These are phyloP conservation scores for Hyla sarda DNA, from an alignment of 2,113 vertebrate genomes.

Conservation along the genomic window DNA sequence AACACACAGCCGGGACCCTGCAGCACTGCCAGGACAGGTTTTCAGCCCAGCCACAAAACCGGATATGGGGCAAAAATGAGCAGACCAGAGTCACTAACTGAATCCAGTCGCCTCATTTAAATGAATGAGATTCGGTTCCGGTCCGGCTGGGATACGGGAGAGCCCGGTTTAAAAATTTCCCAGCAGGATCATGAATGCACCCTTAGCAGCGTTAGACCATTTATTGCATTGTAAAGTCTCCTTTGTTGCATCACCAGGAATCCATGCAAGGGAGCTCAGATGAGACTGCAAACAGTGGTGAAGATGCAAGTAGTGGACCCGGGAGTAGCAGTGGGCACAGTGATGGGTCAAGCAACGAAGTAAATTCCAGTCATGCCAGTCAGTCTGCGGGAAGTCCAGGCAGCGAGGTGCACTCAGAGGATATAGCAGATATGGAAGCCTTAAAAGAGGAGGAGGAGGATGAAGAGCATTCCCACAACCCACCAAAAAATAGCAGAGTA, in stretches of 20 bases:
- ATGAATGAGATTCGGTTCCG: too few relatives aligned
- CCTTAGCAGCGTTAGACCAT: background rate
- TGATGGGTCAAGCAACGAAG: constrained; percentile 95
- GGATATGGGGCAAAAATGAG: too few relatives aligned
- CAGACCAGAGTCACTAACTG: too few relatives aligned
- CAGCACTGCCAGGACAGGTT: too few relatives aligned
- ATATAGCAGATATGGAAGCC: constrained; percentile 95
- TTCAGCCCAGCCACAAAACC: too few relatives aligned
- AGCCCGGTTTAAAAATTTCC: too few relatives aligned
- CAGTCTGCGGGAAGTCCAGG: constrained; percentile 96
- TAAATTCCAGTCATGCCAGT: constrained; percentile 92
- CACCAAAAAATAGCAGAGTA: constrained; percentile 79
- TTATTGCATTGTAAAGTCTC: background rate
- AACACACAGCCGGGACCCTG: too few relatives aligned
- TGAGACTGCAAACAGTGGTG: constrained; percentile 97
- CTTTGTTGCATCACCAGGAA: constrained; percentile 75
- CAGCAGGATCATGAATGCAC: too few relatives aligned
- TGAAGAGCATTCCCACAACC: constrained; percentile 81
- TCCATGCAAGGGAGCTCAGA: constrained; percentile 99
- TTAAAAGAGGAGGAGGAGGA: constrained; percentile 95
- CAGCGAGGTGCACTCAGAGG: constrained; percentile 94
- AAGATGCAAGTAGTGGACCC: constrained; percentile 96
- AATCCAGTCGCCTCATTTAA: too few relatives aligned
- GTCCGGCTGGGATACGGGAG: too few relatives aligned
- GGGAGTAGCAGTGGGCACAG: constrained; percentile 95